phyloP scores from a whole-genome alignment of 2,888 invertebrate genomes.

The Epistrophella euchroma region DNA sequence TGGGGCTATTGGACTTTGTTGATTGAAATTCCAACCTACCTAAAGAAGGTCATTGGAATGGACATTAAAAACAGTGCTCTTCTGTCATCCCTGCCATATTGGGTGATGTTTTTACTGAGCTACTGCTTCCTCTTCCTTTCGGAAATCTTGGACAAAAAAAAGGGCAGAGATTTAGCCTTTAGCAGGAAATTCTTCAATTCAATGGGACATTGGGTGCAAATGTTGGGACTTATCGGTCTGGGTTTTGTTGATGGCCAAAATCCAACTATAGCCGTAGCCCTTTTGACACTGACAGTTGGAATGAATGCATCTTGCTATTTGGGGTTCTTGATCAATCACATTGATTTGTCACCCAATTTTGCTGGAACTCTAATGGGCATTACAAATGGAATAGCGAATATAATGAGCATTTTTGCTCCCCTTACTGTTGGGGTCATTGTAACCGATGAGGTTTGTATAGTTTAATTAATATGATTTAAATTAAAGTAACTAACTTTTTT shows the following conservation, averaged over 20 bases:
- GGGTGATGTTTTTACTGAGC: conserved; percentile 89
- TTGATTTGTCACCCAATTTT: conserved; percentile 93
- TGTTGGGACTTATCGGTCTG: conserved; percentile 87
- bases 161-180: conserved; percentile 80
- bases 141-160: conserved; percentile 83
- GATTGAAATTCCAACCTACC: conserved; percentile 92
- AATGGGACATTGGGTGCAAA: conserved; percentile 88
- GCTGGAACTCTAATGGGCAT: conserved; percentile 93
- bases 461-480: not conserved
- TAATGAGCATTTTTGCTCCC: conserved; percentile 92
- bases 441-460: conserved; percentile 86
- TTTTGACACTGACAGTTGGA: conserved; percentile 90
- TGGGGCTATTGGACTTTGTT: conserved; percentile 94
- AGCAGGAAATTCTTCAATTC: conserved; percentile 86
- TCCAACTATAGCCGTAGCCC: conserved; percentile 85
- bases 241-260: conserved; percentile 84
- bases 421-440: conserved; percentile 89
- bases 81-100: conserved; percentile 89
- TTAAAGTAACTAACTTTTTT: conserved; percentile 19
- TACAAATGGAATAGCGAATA: conserved; percentile 91
- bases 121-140: conserved; percentile 89
- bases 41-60: conserved; percentile 89
- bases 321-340: conserved; percentile 92
- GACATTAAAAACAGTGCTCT: conserved; percentile 89
- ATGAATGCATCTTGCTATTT: conserved; percentile 90